These are phyloP conservation scores for Sternotherus odoratus DNA, from an alignment of 2,797 vertebrate genomes.

Conservation along the genomic window DNA sequence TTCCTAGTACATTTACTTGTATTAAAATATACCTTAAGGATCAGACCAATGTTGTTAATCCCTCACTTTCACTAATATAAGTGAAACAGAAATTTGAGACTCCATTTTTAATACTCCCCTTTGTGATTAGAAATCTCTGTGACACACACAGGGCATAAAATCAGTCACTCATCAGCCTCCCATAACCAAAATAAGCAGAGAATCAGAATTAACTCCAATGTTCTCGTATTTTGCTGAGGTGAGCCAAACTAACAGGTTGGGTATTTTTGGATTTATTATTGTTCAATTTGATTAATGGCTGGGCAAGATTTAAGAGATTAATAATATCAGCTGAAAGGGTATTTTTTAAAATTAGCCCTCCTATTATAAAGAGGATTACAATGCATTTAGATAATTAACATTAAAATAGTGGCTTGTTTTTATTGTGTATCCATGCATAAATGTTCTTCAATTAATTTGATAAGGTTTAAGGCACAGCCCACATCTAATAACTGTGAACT, in stretches of 20 bases:
- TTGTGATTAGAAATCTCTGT: conserved; percentile 17
- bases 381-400: conserved; percentile 75
- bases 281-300: conserved; percentile 74
- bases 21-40: not conserved
- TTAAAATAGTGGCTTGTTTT: conserved; percentile 50
- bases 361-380: conserved; percentile 67
- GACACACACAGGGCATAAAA: conserved; percentile 8
- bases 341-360: conserved; percentile 56
- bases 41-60: not conserved
- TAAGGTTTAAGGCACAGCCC: conserved; percentile 22
- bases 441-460: conserved; percentile 46
- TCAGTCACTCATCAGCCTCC: not conserved
- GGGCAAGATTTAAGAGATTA: conserved; percentile 71
- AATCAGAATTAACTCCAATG: conserved; percentile 26
- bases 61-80: conserved; percentile 24
- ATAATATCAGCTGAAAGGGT: conserved; percentile 61
- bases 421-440: conserved; percentile 55
- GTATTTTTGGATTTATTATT: conserved; percentile 32
- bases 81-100: not conserved
- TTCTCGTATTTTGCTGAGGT: conserved; percentile 21
- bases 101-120: conserved; percentile 11
- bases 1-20: not conserved
- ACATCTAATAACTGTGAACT: not conserved
- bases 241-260: not conserved
- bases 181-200: conserved; percentile 41